Base-by-base conservation (phyloP, 2,113 vertebrate species). In the Forbesichthys papilliferus region DNA sequence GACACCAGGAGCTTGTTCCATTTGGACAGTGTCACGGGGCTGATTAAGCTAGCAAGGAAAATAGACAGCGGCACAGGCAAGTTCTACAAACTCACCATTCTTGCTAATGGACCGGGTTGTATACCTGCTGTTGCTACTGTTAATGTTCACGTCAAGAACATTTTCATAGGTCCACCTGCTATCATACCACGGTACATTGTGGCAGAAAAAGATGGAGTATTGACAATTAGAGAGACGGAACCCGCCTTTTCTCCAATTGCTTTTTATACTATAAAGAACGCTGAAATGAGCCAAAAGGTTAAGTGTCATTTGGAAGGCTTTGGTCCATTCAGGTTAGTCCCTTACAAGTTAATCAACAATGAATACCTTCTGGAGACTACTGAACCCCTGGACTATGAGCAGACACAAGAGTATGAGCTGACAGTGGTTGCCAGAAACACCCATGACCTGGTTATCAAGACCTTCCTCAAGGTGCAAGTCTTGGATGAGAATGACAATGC, bases 401-500 rank as follows among this genome's bases (percentile, higher is more conserved):
- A 77, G 36, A 94, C 92, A 34, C 92, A 92, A 69, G 87, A 93
- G 52, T 98, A 98, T 54, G 93, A 98, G 78, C 84, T 99, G 68
- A 92, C 93, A 0, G 79, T 99, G 54, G 92, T 96, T 73, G 95
- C 94, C 0, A 93, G 90, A 84, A 96, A 94, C 74, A 79, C 88
- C 0, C 86, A 87, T 68, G 94, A 94, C 4, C 88, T 95, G 72
- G 89, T 92, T 18, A 93, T 93, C 14, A 95, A 92, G 74, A 95
- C 93, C 48, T 73, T 92, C 42, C 81, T 99, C 33, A 96, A 93
- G 78, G 89, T 99, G 42, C 94, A 96, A 42, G 80, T 99, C 71
- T 66, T 96, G 77, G 97, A 99, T 78, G 96, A 98, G 46, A 99
- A 99, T 0, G 98, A 99, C 64, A 99, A 99, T 20, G 90, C 95